Evolutionary conservation across 2,113 vertebrate species (phyloP).

Genomic region (Thalassoma bifasciatum): DNA sequence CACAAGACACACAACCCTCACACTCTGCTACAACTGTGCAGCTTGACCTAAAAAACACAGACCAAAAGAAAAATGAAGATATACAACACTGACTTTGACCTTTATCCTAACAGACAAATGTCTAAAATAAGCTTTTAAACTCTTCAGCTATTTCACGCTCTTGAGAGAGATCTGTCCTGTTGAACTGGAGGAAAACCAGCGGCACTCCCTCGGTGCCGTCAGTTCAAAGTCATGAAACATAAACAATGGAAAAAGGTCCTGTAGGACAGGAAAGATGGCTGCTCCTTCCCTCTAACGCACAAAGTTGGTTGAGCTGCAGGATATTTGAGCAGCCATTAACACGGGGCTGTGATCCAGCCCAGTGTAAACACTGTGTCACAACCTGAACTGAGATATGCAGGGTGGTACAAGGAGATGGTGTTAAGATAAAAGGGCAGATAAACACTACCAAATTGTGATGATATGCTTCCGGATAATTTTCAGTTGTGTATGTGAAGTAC

Average conservation of each 20-base stretch:
- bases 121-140: slow-evolving; percentile 11
- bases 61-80: neutral
- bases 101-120: slow-evolving; percentile 18
- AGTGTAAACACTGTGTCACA: slow-evolving; percentile 62
- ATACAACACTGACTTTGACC: slow-evolving; percentile 2
- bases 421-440: slow-evolving; percentile 57
- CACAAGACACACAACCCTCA: slow-evolving; percentile 39
- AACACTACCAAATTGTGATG: slow-evolving; percentile 19
- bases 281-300: slow-evolving; percentile 56
- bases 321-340: slow-evolving; percentile 73
- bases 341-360: slow-evolving; percentile 36
- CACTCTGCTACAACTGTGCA: slow-evolving; percentile 11
- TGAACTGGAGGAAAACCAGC: slow-evolving; percentile 52
- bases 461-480: slow-evolving; percentile 30
- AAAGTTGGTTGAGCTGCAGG: slow-evolving; percentile 52
- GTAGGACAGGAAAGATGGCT: slow-evolving; percentile 75
- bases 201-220: slow-evolving; percentile 58
- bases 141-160: slow-evolving; percentile 25
- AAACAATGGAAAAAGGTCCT: slow-evolving; percentile 80
- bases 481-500: slow-evolving; percentile 39
- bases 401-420: slow-evolving; percentile 25
- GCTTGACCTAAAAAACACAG: slow-evolving; percentile 12
- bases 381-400: slow-evolving; percentile 22
- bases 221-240: slow-evolving; percentile 73
- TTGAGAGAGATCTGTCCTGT: slow-evolving; percentile 51